Conservation (phyloP, 2,888 invertebrate species). For the Lasioglossum malachurum region DNA sequence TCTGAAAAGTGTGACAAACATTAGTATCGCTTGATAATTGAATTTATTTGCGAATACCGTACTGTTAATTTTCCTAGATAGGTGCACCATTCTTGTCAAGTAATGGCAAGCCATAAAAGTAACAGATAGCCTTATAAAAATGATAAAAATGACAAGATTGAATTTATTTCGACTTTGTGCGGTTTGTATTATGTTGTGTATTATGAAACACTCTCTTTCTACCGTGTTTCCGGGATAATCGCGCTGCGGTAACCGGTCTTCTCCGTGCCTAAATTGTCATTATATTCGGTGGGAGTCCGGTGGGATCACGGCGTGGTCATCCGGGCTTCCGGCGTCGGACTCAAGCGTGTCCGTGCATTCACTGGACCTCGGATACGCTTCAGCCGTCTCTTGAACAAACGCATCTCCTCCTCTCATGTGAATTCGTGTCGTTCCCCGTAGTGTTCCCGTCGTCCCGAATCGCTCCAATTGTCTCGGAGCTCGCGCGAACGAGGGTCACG, state of each 20-base stretch:
- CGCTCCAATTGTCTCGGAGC: not conserved
- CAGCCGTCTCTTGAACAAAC: not conserved
- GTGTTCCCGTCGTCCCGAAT: not conserved
- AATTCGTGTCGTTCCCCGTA: not conserved
- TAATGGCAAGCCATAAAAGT: too few species aligned
- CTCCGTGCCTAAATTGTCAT: not conserved
- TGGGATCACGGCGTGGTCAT: not conserved
- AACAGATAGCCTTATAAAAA: too few species aligned
- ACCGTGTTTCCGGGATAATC: not conserved
- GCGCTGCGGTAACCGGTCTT: not conserved
- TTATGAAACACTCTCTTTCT: not conserved
- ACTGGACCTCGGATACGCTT: not conserved
- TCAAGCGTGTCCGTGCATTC: not conserved
- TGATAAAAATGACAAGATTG: too few species aligned
- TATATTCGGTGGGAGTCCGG: not conserved
- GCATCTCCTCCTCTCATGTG: not conserved
- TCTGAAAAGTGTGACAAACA: not conserved
- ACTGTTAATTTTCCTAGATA: too few species aligned
- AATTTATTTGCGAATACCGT: too few species aligned
- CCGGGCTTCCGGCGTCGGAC: not conserved
- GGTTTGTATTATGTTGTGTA: too few species aligned
- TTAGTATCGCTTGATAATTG: not conserved
- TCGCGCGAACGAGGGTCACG: not conserved
- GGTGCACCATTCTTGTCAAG: too few species aligned
- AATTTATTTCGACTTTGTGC: too few species aligned